A percentile compares a stretch with the other conserved stretches of the same genome.
phyloP scores from a whole-genome alignment of 2,888 invertebrate genomes.

The Lordiphosa fenestrarum region DNA sequence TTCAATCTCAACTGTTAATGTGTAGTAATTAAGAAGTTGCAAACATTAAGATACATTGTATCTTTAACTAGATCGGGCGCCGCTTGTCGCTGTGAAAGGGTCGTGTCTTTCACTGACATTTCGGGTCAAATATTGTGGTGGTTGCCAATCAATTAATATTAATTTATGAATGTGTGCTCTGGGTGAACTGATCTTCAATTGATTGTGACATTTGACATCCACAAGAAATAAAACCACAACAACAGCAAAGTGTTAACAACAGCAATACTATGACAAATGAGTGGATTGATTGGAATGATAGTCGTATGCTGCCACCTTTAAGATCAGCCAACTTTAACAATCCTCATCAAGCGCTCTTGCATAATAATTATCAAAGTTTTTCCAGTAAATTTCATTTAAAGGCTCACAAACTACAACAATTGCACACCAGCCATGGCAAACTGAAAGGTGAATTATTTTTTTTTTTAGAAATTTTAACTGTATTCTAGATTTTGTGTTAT shows the following conservation, averaged over 20 bases:
- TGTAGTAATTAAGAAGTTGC: constrained; percentile 14
- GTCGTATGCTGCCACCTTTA: constrained; percentile 77
- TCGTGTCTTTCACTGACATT: constrained; percentile 73
- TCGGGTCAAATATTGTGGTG: constrained; percentile 64
- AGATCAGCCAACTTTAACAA: constrained; percentile 70
- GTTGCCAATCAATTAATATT: constrained; percentile 67
- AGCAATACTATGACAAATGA: constrained; percentile 79
- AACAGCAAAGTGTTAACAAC: constrained; percentile 19
- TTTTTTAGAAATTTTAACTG: too few species aligned
- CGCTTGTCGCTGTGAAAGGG: constrained; percentile 50
- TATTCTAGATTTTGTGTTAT: too few species aligned
- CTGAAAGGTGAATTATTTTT: constrained; percentile 63
- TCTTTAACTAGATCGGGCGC: constrained; percentile 33
- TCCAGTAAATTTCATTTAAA: constrained; percentile 74
- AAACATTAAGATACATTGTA: constrained; percentile 55
- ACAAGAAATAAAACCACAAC: constrained; percentile 29
- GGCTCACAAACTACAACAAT: constrained; percentile 73
- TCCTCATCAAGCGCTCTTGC: constrained; percentile 64
- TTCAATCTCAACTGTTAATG: constrained; percentile 39
- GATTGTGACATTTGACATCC: constrained; percentile 61
- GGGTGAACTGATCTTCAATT: constrained; percentile 34
- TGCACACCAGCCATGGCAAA: constrained; percentile 64
- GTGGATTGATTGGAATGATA: constrained; percentile 80
- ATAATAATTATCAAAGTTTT: constrained; percentile 64
- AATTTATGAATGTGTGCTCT: constrained; percentile 41